These are phyloP conservation scores for Hydraecia micacea DNA, from an alignment of 2,888 invertebrate genomes.

Conservation along the genomic window DNA sequence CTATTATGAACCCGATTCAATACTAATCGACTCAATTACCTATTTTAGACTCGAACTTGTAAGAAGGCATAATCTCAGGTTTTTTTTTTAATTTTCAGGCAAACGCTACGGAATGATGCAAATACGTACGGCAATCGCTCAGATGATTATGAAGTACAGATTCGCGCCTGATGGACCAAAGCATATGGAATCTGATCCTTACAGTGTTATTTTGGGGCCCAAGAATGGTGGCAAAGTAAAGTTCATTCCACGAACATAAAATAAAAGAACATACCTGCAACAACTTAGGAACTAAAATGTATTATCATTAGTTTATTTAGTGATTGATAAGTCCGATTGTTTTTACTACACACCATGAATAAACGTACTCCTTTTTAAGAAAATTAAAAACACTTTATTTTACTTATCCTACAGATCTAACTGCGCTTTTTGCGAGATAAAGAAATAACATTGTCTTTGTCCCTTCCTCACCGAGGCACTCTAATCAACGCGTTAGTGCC, in stretches of 20 bases:
- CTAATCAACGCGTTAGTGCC: constrained; percentile 16
- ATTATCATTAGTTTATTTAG: background rate
- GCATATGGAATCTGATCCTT: constrained; percentile 72
- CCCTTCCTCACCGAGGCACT: background rate
- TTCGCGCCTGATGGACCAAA: constrained; percentile 72
- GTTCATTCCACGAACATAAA: constrained; percentile 71
- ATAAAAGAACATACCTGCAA: background rate
- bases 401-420: background rate
- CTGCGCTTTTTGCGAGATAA: background rate
- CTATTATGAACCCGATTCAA: background rate
- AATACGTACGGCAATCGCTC: constrained; percentile 80
- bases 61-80: background rate
- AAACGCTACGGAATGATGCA: constrained; percentile 84
- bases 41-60: background rate
- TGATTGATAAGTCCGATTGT: background rate
- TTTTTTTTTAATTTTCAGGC: constrained; percentile 70
- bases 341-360: background rate
- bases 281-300: background rate
- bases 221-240: constrained; percentile 74
- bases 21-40: background rate
- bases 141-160: constrained; percentile 75
- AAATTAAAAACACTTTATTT: constrained; percentile 6
- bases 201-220: constrained; percentile 76
- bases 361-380: background rate
- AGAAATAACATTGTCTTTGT: constrained; percentile 7